Percentiles rank a stretch among this genome's conserved stretches.
Evolutionary conservation across 2,888 invertebrate species (phyloP).

Genomic region (Trypoxylon attenuatum): DNA sequence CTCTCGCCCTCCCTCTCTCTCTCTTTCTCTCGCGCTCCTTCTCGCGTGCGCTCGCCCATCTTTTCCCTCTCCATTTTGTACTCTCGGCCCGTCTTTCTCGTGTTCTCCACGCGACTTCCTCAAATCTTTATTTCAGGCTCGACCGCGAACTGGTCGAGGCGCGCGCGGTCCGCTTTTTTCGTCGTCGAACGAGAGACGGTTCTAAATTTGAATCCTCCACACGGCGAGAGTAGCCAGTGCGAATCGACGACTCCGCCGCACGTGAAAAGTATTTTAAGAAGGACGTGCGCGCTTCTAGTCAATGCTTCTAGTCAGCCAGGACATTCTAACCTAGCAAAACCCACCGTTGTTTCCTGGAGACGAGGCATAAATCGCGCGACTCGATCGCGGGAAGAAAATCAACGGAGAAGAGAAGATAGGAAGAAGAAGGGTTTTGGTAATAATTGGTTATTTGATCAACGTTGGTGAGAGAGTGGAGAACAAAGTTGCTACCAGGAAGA

Average conservation of each 20-base stretch:
- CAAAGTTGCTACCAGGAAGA: neutral
- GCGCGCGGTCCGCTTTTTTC: constrained; percentile 60
- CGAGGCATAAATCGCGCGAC: neutral
- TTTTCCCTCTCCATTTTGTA: constrained; percentile 29
- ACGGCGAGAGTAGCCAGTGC: constrained; percentile 26
- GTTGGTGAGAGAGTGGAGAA: neutral
- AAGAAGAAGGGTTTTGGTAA: too few species aligned
- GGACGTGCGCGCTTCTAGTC: constrained; percentile 63
- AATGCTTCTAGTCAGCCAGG: constrained; percentile 62
- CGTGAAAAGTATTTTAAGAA: constrained; percentile 61
- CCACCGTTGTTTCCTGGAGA: constrained; percentile 7
- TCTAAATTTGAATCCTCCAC: constrained; percentile 62
- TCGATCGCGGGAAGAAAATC: neutral
- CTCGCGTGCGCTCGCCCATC: neutral
- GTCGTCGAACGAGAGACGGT: constrained; percentile 50
- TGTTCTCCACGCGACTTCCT: constrained; percentile 57
- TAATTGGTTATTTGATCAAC: too few species aligned
- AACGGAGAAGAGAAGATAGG: neutral
- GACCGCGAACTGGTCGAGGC: constrained; percentile 61
- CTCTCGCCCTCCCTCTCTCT: constrained; percentile 18
- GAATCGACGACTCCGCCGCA: constrained; percentile 47
- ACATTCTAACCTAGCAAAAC: constrained; percentile 50
- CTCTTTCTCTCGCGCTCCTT: neutral
- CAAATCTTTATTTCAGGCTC: constrained; percentile 65
- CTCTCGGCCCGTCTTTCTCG: constrained; percentile 20